A percentile compares a stretch with the other conserved stretches of the same genome.
phyloP scores from a whole-genome alignment of 2,888 invertebrate species.

The Zaprionus obscuricornis region DNA sequence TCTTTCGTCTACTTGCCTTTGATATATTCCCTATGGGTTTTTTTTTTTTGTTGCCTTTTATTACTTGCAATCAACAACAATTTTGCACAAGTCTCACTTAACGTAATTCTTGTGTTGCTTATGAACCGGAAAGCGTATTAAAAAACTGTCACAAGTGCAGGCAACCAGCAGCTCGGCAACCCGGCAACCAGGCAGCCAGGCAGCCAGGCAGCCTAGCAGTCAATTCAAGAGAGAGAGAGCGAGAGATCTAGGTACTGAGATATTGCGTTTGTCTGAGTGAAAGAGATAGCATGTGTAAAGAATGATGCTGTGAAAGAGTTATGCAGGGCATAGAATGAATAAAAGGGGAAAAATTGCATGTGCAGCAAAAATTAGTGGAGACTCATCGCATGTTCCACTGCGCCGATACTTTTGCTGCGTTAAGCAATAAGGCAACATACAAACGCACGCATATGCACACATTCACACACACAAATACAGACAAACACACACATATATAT shows the following conservation, averaged over 20 bases:
- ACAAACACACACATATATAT: slow-evolving; percentile 1
- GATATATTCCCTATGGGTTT: too few species aligned
- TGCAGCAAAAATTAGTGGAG: slow-evolving; percentile 70
- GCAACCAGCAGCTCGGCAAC: slow-evolving; percentile 23
- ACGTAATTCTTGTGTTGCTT: slow-evolving; percentile 22
- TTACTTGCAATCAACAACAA: slow-evolving; percentile 17
- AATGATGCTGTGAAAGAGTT: too few species aligned
- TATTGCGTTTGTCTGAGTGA: slow-evolving; percentile 3
- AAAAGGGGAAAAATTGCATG: slow-evolving; percentile 62
- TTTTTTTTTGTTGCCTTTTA: background rate
- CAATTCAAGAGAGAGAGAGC: slow-evolving; percentile 8
- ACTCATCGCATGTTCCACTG: slow-evolving; percentile 51
- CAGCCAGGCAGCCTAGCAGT: background rate
- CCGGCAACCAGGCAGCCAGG: too few species aligned
- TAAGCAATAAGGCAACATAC: slow-evolving; percentile 63
- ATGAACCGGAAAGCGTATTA: slow-evolving; percentile 62
- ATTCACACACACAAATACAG: slow-evolving; percentile 7
- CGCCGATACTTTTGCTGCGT: slow-evolving; percentile 69
- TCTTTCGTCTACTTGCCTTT: too few species aligned
- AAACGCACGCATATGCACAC: slow-evolving; percentile 15
- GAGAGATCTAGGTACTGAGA: slow-evolving; percentile 1
- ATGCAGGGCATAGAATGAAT: slow-evolving; percentile 14
- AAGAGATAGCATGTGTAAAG: background rate
- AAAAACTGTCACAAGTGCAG: slow-evolving; percentile 64
- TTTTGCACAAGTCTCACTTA: slow-evolving; percentile 3